Evolutionary conservation across 2,797 vertebrate species (phyloP), one percentile per base, ranked within the genome.

Genomic region (Oryzias sinensis): DNA sequence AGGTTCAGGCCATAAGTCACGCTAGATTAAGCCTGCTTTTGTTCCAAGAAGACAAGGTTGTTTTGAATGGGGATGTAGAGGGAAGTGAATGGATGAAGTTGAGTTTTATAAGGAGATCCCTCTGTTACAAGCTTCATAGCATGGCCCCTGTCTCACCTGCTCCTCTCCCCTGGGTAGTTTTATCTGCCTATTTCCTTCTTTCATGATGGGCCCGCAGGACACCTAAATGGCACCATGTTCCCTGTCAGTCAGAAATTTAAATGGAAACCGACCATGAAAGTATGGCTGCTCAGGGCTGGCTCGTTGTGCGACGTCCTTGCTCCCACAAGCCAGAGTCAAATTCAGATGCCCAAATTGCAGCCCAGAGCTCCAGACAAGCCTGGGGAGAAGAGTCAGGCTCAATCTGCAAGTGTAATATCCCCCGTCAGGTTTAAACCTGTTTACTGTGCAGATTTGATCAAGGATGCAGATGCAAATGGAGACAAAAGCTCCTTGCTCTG

Each of bases 211-310:
- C 90, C 70, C 83, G 69, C 58, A 83, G 87, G 88, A 88, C 68
- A 72, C 80, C 82, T 88, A 91, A 92, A 91, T 90, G 89, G 90
- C 81, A 81, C 87, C 89, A 86, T 87, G 89, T 91, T 89, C 89
- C 81, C 88, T 87, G 88, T 90, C 88, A 89, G 88, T 90, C 84
- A 88, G 86, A 90, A 86, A 90, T 90, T 91, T 89, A 91, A 91
- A 91, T 90, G 87, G 85, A 91, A 91, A 88, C 86, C 81, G 87
- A 90, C 87, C 89, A 90, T 91, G 89, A 91, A 91, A 87, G 84
- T 89, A 90, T 84, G 84, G 82, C 86, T 73, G 87, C 86, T 84
- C 83, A 83, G 87, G 84, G 88, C 84, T 85, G 82, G 73, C 81
- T 84, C 43, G 48, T 75, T 64, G 56, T 77, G 81, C 83, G 84